These are phyloP conservation scores for Peromyscus nudipes DNA, from an alignment of 2,797 vertebrate genomes.

Conservation along the genomic window DNA sequence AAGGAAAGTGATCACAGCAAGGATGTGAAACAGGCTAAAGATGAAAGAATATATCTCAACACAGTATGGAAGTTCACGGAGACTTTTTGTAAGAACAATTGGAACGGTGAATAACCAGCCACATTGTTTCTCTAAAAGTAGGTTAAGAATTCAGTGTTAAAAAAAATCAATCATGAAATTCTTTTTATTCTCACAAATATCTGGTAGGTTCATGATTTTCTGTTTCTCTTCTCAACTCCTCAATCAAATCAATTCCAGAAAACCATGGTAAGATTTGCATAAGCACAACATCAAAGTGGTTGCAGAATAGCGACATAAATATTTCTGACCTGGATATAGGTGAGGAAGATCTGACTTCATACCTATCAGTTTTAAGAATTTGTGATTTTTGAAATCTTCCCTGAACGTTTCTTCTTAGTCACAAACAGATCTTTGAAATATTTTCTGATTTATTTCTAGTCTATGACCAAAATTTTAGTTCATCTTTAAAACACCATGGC, in stretches of 20 bases:
- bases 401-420: background rate
- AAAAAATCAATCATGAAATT: background rate
- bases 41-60: background rate
- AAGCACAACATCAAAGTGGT: background rate
- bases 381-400: background rate
- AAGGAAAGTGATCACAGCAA: background rate
- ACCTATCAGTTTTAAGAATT: conserved; percentile 35
- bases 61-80: background rate
- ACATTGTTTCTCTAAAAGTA: background rate
- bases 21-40: conserved; percentile 21
- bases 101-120: background rate
- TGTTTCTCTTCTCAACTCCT: conserved; percentile 28
- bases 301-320: background rate
- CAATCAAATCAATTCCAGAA: background rate
- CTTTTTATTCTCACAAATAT: background rate
- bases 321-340: background rate
- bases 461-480: conserved; percentile 26
- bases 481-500: background rate
- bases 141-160: conserved; percentile 18
- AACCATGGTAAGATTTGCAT: background rate
- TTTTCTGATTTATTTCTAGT: background rate
- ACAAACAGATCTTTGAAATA: background rate
- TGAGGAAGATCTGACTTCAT: background rate
- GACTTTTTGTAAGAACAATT: background rate
- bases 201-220: background rate